These are phyloP conservation scores for Perdita meconis DNA, from an alignment of 2,888 invertebrate genomes.

Conservation along the genomic window DNA sequence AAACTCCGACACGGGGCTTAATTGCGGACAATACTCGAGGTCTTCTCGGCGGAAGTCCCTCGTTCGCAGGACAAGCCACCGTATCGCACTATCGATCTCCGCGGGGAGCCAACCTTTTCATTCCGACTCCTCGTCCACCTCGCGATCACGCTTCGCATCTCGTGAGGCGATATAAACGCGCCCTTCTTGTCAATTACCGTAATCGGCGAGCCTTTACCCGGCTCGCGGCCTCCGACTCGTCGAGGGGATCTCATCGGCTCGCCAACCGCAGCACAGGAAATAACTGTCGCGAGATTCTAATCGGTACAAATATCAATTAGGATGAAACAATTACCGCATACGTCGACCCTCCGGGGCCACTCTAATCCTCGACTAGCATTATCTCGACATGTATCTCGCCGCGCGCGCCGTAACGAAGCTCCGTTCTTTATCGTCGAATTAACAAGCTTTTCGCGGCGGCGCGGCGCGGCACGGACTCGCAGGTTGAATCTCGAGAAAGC, in stretches of 20 bases:
- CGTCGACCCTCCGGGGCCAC: slow-evolving; percentile 9
- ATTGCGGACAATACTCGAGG: slow-evolving; percentile 58
- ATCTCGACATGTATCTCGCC: slow-evolving; percentile 43
- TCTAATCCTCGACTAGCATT: slow-evolving; percentile 41
- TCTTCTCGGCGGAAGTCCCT: slow-evolving; percentile 55
- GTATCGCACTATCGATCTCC: slow-evolving; percentile 37
- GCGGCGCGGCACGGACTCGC: slow-evolving; percentile 26
- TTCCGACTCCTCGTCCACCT: slow-evolving; percentile 5
- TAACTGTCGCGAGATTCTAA: slow-evolving; percentile 47
- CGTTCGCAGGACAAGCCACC: slow-evolving; percentile 31
- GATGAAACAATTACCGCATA: slow-evolving; percentile 45
- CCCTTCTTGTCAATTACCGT: slow-evolving; percentile 44
- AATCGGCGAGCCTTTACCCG: background rate
- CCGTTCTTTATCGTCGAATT: slow-evolving; percentile 67
- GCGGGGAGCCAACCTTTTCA: background rate
- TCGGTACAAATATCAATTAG: slow-evolving; percentile 55
- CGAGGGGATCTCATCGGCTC: slow-evolving; percentile 5
- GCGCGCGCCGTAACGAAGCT: slow-evolving; percentile 28
- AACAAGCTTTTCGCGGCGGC: slow-evolving; percentile 53
- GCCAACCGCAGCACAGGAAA: slow-evolving; percentile 22
- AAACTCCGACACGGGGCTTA: slow-evolving; percentile 57
- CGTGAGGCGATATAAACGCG: slow-evolving; percentile 29
- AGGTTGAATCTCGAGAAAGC: background rate
- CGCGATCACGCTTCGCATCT: background rate
- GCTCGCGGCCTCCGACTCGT: background rate